Percentiles rank a stretch among this genome's conserved stretches.
Evolutionary conservation across 2,113 vertebrate genomes (phyloP).

Genomic region (Varanus salvator): DNA sequence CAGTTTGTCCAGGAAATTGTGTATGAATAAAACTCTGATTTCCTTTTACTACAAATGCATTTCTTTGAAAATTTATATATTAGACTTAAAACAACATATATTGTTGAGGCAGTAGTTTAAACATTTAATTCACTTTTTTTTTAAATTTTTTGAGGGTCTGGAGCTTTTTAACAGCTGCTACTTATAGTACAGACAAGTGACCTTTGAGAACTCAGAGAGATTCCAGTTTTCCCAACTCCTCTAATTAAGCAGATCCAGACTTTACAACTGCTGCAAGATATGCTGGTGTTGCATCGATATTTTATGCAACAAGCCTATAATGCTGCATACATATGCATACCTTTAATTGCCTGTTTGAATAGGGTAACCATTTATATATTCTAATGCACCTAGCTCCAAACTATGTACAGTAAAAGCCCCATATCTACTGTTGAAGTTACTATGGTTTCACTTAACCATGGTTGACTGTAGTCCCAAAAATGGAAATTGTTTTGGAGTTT

Average conservation of each 20-base stretch:
- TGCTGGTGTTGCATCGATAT: background rate
- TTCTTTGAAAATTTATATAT: background rate
- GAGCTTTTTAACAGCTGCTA: background rate
- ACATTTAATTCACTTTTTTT: too few relatives aligned
- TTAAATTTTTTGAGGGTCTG: background rate
- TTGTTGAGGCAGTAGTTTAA: background rate
- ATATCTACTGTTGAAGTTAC: background rate
- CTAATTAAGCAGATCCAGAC: background rate
- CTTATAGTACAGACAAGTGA: background rate
- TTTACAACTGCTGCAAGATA: background rate
- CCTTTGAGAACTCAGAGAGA: background rate
- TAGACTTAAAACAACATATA: background rate
- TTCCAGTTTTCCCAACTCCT: background rate
- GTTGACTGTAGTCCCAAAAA: too few relatives aligned
- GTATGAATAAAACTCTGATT: background rate
- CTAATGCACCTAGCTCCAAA: too few relatives aligned
- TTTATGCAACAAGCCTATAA: background rate
- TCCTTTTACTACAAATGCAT: background rate
- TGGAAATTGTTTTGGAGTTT: too few relatives aligned
- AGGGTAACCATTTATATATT: background rate
- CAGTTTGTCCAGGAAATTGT: background rate
- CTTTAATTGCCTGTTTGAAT: background rate
- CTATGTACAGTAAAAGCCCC: background rate
- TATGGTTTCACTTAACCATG: too few relatives aligned
- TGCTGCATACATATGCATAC: background rate